Conservation (phyloP, 30 jellyfish, hydroid and myxozoan genomes). For the Aurelia coerulea region DNA sequence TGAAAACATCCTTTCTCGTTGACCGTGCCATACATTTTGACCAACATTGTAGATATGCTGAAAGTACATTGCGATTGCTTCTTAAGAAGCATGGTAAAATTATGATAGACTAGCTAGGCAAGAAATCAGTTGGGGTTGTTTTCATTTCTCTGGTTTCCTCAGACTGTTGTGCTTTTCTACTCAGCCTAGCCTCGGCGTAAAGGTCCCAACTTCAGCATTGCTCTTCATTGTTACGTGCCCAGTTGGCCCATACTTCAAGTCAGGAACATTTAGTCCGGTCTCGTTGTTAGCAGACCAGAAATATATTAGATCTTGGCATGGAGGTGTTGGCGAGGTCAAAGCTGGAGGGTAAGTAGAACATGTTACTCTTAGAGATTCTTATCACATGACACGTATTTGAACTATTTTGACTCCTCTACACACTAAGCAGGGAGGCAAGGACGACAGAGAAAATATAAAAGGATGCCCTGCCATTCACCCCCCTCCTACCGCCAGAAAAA, state of each 20-base stretch:
- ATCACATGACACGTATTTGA: background rate
- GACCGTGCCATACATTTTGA: no score
- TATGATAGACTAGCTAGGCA: no score
- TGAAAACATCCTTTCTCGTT: no score
- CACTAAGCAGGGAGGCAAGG: background rate
- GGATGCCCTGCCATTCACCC: no score
- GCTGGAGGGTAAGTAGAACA: constrained; percentile 89
- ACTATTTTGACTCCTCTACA: background rate
- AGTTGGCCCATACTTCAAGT: constrained; percentile 88
- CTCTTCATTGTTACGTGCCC: constrained; percentile 90
- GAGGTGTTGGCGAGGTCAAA: constrained; percentile 93
- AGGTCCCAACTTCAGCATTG: constrained; percentile 86
- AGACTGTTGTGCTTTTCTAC: background rate
- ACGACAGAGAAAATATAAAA: no score
- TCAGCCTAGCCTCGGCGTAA: constrained; percentile 92
- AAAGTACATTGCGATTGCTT: no score
- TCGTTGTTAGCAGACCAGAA: constrained; percentile 87
- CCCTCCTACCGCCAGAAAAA: no score
- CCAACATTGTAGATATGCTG: no score
- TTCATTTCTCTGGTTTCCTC: no score
- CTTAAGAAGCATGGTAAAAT: no score
- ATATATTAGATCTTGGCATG: constrained; percentile 94
- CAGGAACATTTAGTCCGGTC: constrained; percentile 85
- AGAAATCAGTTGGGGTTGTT: no score
- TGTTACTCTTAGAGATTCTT: background rate